Evolutionary conservation across 2,113 vertebrate genomes (phyloP), one percentile per base, ranked within the genome.

Genomic region (Ceratotherium simum): DNA sequence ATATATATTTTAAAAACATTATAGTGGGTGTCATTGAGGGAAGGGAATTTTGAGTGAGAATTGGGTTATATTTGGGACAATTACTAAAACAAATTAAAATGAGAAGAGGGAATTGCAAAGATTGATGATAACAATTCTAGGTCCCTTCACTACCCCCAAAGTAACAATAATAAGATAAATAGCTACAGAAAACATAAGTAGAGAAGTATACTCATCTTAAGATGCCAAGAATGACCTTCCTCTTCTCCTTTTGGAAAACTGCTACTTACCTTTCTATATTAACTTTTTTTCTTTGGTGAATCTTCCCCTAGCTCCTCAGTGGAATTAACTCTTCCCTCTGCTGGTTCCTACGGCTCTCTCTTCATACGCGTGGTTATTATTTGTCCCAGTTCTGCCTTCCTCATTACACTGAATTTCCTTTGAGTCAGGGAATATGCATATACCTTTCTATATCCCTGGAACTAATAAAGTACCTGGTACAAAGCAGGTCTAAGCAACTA

Each of bases 41-140:
- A 81, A 88, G 60, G n/a, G 56, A 78, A 93, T 81, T 96, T 95
- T 75, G 21, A 95, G 42, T 39, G 48, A 89, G 27, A 56, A 79
- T 76, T 82, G 46, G n/a, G 25, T 62, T 90, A 75, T 83, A 58
- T 58, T 90, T 64, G n/a, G 42, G 64, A 83, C 21, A 73, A 48
- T 85, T 89, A 93, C 94, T 79, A 46, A 85, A 86, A 58, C 51
- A 67, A 78, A 67, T 80, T 92, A 85, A 95, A 83, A 83, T 72
- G 36, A 93, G 27, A 89, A 82, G 96, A 13, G 56, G 29, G 3
- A 67, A 60, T 90, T 81, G 2, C 33, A 76, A 96, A n/a, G 56
- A 60, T 16, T 65, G 21, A 46, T 56, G 42, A 17, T 21, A n/a
- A 60, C 33, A 72, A 88, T 46, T 93, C 72, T 85, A 39, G n/a